Evolutionary conservation across 2,888 invertebrate species (phyloP), one percentile per base, ranked within the genome.

Genomic region (Celastrina argiolus): DNA sequence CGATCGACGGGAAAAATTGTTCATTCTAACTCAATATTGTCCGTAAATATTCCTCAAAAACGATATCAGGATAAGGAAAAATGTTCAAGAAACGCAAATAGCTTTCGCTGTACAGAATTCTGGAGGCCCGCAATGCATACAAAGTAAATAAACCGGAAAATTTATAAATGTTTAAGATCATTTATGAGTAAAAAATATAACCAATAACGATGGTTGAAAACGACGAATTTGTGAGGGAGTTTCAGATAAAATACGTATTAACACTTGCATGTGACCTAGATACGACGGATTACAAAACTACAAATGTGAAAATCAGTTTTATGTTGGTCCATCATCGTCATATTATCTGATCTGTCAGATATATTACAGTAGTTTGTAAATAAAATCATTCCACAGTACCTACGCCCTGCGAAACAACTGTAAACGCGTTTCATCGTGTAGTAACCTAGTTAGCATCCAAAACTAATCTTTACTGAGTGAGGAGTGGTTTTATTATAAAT

Each of bases 401-500:
- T 12, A 36, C 36, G 36, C 36, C 45, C 45, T 45, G 18, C 18
- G 12, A 22, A 26, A 22, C 51, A 5, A 51, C 51, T 51, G 22
- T 51, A 22, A 22, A 4, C n/a, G 14, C 5, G 22, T 22, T 51
- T 26, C 51, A 26, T 51, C 14, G 14, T 51, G 22, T 51, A 51
- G 26, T 51, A 51, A 51, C 51, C 51, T 22, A 51, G 22, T 51
- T 51, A 51, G 14, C 51, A 12, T 36, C 12, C 12, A 4, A 45
- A 45, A 45, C 45, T 45, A 51, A 51, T 51, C 51, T 51, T 51
- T 12, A 51, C 22, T 51, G 51, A 51, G 51, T 51, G 51, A 51
- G 12, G 12, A 51, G 51, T 51, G 22, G 51, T 51, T 51, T 51
- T 16, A 58, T 58, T 58, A 58, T 31, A 58, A 58, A 58, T 39